phyloP scores from a whole-genome alignment of 2,797 vertebrate species.

The Calcarius lapponicus region DNA sequence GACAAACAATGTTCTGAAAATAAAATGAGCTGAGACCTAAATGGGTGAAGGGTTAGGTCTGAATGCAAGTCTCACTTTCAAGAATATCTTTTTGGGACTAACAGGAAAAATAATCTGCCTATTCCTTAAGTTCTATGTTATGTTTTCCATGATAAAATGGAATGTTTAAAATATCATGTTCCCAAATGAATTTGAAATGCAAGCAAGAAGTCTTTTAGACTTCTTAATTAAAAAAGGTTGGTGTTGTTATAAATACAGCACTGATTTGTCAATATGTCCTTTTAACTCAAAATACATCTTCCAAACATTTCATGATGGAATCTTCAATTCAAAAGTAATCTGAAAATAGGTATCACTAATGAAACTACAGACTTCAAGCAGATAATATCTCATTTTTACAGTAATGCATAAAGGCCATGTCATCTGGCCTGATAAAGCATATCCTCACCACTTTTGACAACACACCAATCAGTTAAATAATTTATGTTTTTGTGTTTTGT shows the following conservation, averaged over 20 bases:
- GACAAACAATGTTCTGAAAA: not conserved
- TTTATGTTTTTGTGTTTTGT: not conserved
- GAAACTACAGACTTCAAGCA: not conserved
- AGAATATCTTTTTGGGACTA: not conserved
- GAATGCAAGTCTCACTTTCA: not conserved
- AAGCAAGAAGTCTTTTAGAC: not conserved
- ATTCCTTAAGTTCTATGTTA: not conserved
- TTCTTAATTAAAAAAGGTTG: not conserved
- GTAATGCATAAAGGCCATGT: not conserved
- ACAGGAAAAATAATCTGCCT: not conserved
- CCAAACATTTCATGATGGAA: not conserved
- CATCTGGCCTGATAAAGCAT: not conserved
- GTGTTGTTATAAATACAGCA: not conserved
- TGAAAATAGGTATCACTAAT: not conserved
- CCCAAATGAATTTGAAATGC: not conserved
- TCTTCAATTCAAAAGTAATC: not conserved
- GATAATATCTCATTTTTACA: not conserved
- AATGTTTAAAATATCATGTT: not conserved
- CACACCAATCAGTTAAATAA: not conserved
- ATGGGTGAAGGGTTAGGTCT: not conserved
- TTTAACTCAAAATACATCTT: not conserved
- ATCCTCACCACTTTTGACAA: not conserved
- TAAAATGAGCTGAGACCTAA: not conserved
- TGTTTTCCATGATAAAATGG: not conserved
- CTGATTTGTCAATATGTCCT: not conserved